phyloP scores from a whole-genome alignment of 2,888 invertebrate genomes.

The Mamestra brassicae region DNA sequence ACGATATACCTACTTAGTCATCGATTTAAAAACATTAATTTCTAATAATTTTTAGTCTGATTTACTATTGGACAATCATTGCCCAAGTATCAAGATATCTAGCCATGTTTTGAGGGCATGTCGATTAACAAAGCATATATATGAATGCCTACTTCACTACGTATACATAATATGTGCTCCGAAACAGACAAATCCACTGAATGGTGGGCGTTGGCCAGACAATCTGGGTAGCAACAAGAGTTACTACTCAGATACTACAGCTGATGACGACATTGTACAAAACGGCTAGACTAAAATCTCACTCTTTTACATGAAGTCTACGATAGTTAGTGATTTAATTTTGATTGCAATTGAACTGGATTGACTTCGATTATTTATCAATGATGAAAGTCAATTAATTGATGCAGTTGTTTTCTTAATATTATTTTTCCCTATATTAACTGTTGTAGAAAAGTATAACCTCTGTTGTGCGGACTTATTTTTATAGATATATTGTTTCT shows the following conservation, averaged over 20 bases:
- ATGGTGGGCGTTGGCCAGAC: constrained; percentile 68
- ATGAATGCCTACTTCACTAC: constrained; percentile 20
- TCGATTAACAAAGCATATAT: constrained; percentile 49
- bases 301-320: not conserved
- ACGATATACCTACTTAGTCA: not conserved
- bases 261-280: constrained; percentile 24
- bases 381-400: not conserved
- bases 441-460: too few relatives aligned
- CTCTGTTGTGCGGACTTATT: too few relatives aligned
- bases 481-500: too few relatives aligned
- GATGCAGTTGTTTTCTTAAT: constrained; percentile 6
- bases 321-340: not conserved
- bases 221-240: constrained; percentile 60
- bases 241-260: constrained; percentile 42
- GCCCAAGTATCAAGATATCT: constrained; percentile 17
- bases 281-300: not conserved
- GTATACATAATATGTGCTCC: constrained; percentile 22
- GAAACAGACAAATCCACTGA: constrained; percentile 54
- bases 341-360: not conserved
- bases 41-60: constrained; percentile 18
- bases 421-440: too few relatives aligned
- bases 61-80: constrained; percentile 26
- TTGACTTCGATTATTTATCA: not conserved
- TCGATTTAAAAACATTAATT: constrained; percentile 8
- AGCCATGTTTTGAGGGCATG: constrained; percentile 52